These are phyloP conservation scores for Clamator glandarius DNA, from an alignment of 2,797 vertebrate species.

Conservation along the genomic window DNA sequence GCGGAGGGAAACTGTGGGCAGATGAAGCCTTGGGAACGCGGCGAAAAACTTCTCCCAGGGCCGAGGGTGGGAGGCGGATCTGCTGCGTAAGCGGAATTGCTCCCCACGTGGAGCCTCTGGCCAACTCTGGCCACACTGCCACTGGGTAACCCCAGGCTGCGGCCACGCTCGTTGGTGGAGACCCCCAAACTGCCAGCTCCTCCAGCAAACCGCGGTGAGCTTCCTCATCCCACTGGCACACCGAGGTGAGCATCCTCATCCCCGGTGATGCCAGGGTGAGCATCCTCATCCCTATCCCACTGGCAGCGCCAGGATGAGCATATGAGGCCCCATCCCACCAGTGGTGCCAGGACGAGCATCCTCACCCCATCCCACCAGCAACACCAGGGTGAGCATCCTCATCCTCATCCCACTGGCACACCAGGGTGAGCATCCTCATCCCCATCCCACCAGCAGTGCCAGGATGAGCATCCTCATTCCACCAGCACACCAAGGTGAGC, in stretches of 20 bases:
- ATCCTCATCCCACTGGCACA: background rate
- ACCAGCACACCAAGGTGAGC: background rate
- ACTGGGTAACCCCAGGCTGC: no score
- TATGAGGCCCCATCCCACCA: background rate
- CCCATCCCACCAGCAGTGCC: no score
- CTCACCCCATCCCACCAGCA: no score
- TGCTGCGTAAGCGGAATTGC: conserved; percentile 19
- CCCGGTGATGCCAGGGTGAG: background rate
- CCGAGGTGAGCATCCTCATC: background rate
- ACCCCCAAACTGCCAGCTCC: background rate
- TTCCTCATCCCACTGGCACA: background rate
- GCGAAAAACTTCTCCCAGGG: background rate
- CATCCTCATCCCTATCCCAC: fast-evolving
- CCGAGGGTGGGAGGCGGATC: background rate
- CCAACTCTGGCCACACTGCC: no score
- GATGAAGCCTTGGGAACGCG: background rate
- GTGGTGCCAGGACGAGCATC: background rate
- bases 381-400: background rate
- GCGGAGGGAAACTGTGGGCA: no score
- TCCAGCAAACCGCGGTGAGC: fast-evolving
- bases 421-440: background rate
- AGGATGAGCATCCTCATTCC: fast-evolving
- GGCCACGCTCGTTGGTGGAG: background rate
- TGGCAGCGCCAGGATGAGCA: background rate
- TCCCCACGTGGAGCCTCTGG: background rate